A percentile compares a stretch with the other conserved stretches of the same genome.
These are phyloP conservation scores for Lethrus apterus DNA, from an alignment of 1,140 invertebrate species.

Conservation along the genomic window DNA sequence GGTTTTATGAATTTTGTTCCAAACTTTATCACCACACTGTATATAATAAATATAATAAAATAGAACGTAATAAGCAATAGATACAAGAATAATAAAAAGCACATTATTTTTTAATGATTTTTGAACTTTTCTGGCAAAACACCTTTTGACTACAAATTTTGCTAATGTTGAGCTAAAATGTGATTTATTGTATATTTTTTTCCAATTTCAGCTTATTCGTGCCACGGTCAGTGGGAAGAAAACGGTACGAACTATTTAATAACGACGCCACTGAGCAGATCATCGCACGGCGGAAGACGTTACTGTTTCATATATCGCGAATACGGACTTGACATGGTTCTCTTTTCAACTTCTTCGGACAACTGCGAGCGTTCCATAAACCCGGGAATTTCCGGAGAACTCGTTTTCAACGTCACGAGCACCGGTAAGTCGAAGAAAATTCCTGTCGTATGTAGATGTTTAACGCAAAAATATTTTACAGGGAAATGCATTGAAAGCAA, in stretches of 20 bases:
- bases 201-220: constrained; percentile 67
- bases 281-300: constrained; percentile 48
- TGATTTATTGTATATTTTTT: background rate
- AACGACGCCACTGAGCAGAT: constrained; percentile 58
- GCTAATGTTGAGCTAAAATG: constrained; percentile 7
- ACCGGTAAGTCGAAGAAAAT: constrained; percentile 37
- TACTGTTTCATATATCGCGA: constrained; percentile 58
- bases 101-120: too few relatives aligned
- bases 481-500: constrained; percentile 19
- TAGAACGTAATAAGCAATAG: too few relatives aligned
- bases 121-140: too few relatives aligned
- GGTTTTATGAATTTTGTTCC: background rate
- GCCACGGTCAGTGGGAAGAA: constrained; percentile 74
- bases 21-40: background rate
- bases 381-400: constrained; percentile 41
- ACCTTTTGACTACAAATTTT: too few relatives aligned
- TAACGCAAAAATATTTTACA: constrained; percentile 7
- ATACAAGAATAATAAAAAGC: too few relatives aligned
- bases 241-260: constrained; percentile 67
- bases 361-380: constrained; percentile 48
- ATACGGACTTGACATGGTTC: constrained; percentile 39
- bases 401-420: constrained; percentile 46
- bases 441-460: background rate
- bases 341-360: constrained; percentile 47
- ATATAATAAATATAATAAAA: background rate